Evolutionary conservation across 1,140 invertebrate species (phyloP), one percentile per base, ranked within the genome.

Genomic region (Vanessa tameamea): DNA sequence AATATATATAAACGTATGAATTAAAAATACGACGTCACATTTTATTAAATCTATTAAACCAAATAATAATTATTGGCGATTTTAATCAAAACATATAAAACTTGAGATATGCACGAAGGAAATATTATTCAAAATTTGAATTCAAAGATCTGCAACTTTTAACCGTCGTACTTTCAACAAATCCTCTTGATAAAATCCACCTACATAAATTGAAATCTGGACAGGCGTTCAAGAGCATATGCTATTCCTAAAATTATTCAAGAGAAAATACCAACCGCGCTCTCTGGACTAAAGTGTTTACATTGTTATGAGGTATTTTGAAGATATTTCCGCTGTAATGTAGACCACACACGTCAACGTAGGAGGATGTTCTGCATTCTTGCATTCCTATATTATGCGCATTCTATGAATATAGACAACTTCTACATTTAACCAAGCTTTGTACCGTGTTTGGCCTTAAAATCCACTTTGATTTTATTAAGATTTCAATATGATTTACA

Each of bases 261-360:
- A 26, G 23, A 61, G 4, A 61, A 57, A 57, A 57, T 61, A 37
- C 57, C 26, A 15, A 61, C 26, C 20, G 55, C 14, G 55, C 15
- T 59, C 23, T 61, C 26, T 31, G 23, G 23, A 61, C 57, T 23
- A 37, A 61, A 61, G 23, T 59, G 14, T 59, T 59, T 59, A 15
- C 12, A 26, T 59, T 26, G 26, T 61, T 61, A 61, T 37, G 57
- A 61, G 57, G 31, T 31, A 61, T 61, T 61, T 61, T 37, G 57
- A 31, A 61, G 26, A 61, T 61, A 61, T 61, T 12, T n/a, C 1
- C 23, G 16, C 16, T 9, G 20, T 26, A 61, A 23, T 57, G 53
- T 61, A 61, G 57, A 61, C 57, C 31, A 61, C 55, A 59, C 23
- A 59, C 31, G 23, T 7, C 26, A n/a, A 61, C 14, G 57, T 61